Evolutionary conservation across 2,888 invertebrate genomes (phyloP).

Genomic region (Nasonovia ribisnigri): DNA sequence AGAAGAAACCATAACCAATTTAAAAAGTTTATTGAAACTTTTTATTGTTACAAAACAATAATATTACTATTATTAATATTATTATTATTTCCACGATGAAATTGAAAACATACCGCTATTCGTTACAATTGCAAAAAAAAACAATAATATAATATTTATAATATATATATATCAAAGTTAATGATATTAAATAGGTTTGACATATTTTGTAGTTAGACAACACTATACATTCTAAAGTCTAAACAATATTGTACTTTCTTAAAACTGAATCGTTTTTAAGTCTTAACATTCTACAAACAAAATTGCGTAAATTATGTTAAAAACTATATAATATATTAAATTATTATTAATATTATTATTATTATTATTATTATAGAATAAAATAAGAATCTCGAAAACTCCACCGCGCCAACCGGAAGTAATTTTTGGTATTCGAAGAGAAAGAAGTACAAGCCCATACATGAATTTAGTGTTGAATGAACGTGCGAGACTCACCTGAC

Average conservation of each 20-base stretch:
- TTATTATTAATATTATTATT: not conserved
- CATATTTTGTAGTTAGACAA: conserved; percentile 56
- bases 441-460: conserved; percentile 56
- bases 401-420: conserved; percentile 24
- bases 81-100: conserved; percentile 24
- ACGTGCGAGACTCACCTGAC: conserved; percentile 76
- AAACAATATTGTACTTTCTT: conserved; percentile 41
- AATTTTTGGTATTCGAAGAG: conserved; percentile 39
- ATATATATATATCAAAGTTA: conserved; percentile 43
- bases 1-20: conserved; percentile 63
- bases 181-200: conserved; percentile 44
- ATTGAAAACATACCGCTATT: conserved; percentile 49
- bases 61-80: conserved; percentile 49
- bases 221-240: conserved; percentile 59
- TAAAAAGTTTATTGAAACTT: conserved; percentile 61
- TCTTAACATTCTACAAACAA: conserved; percentile 38
- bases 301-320: conserved; percentile 32
- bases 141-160: conserved; percentile 39
- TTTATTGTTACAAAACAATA: conserved; percentile 47
- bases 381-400: conserved; percentile 42
- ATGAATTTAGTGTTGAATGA: conserved; percentile 64
- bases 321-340: conserved; percentile 21
- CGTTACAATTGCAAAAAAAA: conserved; percentile 52
- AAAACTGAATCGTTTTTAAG: conserved; percentile 14
- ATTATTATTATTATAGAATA: not conserved